These are phyloP conservation scores for Ciconia stormi DNA, from an alignment of 2,113 vertebrate genomes.

Conservation along the genomic window DNA sequence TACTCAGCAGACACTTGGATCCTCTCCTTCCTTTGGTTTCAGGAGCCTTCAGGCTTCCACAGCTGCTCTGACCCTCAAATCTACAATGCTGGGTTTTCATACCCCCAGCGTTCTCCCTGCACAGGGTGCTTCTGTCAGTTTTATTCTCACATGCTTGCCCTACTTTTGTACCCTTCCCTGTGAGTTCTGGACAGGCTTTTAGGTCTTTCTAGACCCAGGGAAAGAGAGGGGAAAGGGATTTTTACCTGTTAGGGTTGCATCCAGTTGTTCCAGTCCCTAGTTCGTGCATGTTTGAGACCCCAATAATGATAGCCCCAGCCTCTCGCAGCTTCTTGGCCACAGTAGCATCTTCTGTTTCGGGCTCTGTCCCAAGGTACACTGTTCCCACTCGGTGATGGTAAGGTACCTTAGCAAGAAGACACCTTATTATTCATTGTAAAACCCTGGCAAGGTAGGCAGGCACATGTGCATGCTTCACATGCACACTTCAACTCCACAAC, in stretches of 20 bases:
- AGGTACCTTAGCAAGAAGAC: slow-evolving; percentile 54
- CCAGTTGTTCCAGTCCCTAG: slow-evolving; percentile 67
- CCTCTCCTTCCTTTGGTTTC: not conserved
- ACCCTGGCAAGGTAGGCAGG: not conserved
- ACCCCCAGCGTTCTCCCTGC: not conserved
- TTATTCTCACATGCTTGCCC: not conserved
- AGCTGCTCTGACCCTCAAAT: not conserved
- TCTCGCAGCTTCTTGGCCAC: slow-evolving; percentile 65
- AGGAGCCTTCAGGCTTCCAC: not conserved
- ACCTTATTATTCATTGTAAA: not conserved
- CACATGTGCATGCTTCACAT: not conserved
- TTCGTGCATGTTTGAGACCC: slow-evolving; percentile 74
- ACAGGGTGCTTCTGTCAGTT: not conserved
- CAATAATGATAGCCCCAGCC: slow-evolving; percentile 71
- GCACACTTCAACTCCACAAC: not conserved
- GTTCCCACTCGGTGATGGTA: slow-evolving; percentile 67
- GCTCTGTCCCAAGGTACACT: slow-evolving; percentile 56
- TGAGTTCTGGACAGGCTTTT: not conserved
- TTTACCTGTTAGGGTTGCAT: slow-evolving; percentile 72
- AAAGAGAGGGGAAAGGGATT: not conserved
- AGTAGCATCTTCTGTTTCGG: slow-evolving; percentile 66
- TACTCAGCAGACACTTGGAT: not conserved
- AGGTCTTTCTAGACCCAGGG: not conserved
- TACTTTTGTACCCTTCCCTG: not conserved
- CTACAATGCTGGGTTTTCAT: not conserved